Base-by-base conservation (phyloP, 2,888 invertebrate genomes). In the Phrixothrix hirtus region DNA sequence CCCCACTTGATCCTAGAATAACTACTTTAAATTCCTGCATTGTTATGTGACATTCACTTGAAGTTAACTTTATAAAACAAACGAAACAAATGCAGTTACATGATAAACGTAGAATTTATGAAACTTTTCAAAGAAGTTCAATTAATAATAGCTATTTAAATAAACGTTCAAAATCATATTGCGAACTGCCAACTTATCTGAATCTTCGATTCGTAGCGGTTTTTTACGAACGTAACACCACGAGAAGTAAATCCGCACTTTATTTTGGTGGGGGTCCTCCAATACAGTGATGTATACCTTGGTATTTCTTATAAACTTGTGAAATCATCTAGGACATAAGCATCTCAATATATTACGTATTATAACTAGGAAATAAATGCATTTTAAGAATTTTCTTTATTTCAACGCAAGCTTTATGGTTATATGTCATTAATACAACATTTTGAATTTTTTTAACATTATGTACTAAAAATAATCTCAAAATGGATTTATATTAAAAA, bases 21-120 rank as follows among this genome's bases (percentile, higher is more conserved):
- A 99, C 99, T 75, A 99, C 98, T 87, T 99, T 99, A 83, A 97
- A 98, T 84, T 99, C 98, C 82, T 95, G 90, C 95, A 95, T 95
- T 82, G 72, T 76, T 69, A 61, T 59, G 11, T 38, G 27, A 15
- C 21, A 45, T 36, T 47, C 51, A 37, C 37, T 54, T 43, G 39
- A 31, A 36, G 17, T 32, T 42, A 9, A 32, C 35, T 39, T 45
- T 30, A 41, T 30, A 42, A 51, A 35, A 38, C 10, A 31, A 43
- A 55, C 50, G 30, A 42, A 39, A 49, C 17, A 10, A 37, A 44
- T 32, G 37, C 37, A 42, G 43, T 41, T 32, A 48, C 44, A 30
- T 16, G 16, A 26, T 45, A 21, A 53, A 52, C 44, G 30, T 42
- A 45, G 35, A 44, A 45, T 31, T 60, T 63, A 60, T 58, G 57